Percentiles rank a stretch among this genome's conserved stretches.
Conservation (phyloP, 2,888 invertebrate species). For the Girardia tigrina region DNA sequence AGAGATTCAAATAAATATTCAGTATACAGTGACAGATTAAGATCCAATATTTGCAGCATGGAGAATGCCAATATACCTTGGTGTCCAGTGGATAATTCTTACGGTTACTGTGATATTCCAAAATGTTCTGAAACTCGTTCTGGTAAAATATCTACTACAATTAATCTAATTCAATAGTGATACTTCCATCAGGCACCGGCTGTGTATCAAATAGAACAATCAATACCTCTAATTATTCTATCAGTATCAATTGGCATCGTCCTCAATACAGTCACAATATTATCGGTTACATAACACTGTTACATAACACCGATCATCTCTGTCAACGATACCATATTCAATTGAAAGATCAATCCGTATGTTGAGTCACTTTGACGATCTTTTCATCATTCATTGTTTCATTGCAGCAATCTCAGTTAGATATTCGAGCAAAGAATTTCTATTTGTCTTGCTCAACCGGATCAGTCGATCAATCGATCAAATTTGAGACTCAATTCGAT, state of each 20-base stretch:
- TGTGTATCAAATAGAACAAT: background rate
- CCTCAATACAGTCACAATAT: background rate
- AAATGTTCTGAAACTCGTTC: background rate
- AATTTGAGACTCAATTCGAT: background rate
- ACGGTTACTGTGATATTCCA: constrained; percentile 1
- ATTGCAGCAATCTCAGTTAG: background rate
- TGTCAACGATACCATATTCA: background rate
- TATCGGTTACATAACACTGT: background rate
- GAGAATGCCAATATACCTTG: background rate
- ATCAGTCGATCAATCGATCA: background rate
- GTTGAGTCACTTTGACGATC: background rate
- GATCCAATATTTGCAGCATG: background rate
- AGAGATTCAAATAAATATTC: background rate
- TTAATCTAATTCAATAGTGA: too few species aligned
- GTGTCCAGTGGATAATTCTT: background rate
- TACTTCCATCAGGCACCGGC: too few species aligned
- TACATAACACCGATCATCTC: background rate
- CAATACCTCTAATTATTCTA: background rate
- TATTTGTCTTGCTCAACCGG: background rate
- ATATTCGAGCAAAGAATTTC: background rate
- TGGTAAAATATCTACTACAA: too few species aligned
- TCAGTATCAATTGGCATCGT: background rate
- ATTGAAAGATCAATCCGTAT: background rate
- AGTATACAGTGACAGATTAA: background rate
- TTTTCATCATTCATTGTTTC: background rate